These are phyloP conservation scores for Tinea pellionella DNA, from an alignment of 2,888 invertebrate genomes.

Conservation along the genomic window DNA sequence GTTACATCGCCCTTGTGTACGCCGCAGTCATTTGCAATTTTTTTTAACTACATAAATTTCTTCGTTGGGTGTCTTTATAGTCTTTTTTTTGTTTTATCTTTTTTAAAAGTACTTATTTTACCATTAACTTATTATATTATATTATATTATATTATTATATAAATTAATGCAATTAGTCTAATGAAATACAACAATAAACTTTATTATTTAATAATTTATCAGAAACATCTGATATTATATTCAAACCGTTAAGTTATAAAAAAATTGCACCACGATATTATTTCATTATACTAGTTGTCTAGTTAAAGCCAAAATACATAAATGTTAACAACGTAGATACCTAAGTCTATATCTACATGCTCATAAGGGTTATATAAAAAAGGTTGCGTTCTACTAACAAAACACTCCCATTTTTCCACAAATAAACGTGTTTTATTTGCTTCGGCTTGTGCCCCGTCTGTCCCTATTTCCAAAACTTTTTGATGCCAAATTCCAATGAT, in stretches of 20 bases:
- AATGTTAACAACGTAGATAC: not conserved
- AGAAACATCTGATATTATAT: too few species aligned
- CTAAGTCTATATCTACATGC: not conserved
- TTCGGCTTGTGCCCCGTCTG: not conserved
- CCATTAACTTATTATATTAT: too few species aligned
- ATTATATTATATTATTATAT: too few species aligned
- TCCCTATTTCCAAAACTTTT: not conserved
- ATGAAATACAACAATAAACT: too few species aligned
- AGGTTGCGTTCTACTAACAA: not conserved
- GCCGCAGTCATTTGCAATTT: not conserved
- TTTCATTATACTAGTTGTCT: not conserved
- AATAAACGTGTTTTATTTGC: too few species aligned
- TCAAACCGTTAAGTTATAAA: too few species aligned
- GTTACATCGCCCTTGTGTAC: not conserved
- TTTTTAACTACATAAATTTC: not conserved
- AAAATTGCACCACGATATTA: too few species aligned
- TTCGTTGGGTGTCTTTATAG: not conserved
- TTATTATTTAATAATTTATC: too few species aligned
- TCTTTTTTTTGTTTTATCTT: not conserved
- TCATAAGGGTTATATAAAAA: not conserved
- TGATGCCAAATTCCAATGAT: not conserved
- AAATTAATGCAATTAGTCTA: too few species aligned
- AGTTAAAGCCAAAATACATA: not conserved
- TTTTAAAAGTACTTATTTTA: not conserved
- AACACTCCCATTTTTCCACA: not conserved